These are phyloP conservation scores for Rhegmatorhina hoffmannsi DNA, from an alignment of 2,113 vertebrate genomes.

Conservation along the genomic window DNA sequence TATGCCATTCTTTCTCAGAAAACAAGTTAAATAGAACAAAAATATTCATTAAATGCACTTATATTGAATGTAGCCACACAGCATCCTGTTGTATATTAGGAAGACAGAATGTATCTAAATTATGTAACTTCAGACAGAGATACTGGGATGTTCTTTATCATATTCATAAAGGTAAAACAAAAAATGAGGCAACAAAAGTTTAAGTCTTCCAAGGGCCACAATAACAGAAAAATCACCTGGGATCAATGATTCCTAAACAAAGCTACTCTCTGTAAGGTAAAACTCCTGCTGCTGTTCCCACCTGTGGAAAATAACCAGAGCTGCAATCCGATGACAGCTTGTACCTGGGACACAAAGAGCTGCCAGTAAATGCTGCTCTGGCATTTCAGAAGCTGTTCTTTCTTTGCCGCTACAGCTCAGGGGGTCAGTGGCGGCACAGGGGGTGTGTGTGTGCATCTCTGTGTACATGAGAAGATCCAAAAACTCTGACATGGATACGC, in stretches of 20 bases:
- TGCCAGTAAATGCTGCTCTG: neutral
- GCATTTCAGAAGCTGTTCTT: neutral
- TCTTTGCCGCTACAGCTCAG: neutral
- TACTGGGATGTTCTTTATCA: neutral
- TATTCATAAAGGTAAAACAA: neutral
- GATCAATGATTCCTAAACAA: neutral
- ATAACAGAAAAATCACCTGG: neutral
- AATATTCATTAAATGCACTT: neutral
- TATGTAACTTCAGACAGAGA: neutral
- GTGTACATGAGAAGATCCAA: fast-evolving
- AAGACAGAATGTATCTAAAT: neutral
- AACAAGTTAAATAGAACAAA: neutral
- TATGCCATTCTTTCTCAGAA: neutral
- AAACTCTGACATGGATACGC: neutral
- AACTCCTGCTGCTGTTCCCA: neutral
- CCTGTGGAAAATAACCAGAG: neutral
- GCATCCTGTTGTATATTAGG: neutral
- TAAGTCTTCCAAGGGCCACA: neutral
- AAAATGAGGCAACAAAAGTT: neutral
- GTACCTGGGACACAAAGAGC: neutral
- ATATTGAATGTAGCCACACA: neutral
- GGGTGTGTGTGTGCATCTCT: too few species aligned
- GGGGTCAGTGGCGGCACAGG: too few species aligned
- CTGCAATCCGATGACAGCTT: neutral
- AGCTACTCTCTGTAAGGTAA: neutral